Base-by-base conservation (phyloP, 2,888 invertebrate genomes). In the Xylocampa areola region DNA sequence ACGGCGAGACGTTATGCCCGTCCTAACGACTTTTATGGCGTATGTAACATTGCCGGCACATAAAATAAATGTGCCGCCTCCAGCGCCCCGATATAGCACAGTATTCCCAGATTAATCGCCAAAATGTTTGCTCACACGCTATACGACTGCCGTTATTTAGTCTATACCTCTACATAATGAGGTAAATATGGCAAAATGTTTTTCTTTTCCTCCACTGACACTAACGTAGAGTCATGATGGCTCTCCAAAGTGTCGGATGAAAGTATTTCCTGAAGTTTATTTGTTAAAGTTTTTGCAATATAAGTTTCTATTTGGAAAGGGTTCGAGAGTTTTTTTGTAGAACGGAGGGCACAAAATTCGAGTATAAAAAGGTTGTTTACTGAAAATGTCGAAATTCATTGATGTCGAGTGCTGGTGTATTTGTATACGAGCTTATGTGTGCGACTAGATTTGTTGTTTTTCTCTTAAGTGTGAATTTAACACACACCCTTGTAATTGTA, bases 1-100 rank as follows among this genome's bases (percentile, higher is more conserved):
- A 84, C 86, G 93, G 87, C 92, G 91, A 92, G 92, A 92, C 93
- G 91, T 91, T 89, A 92, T 88, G 92, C 89, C 84, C 87, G 90
- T 88, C 92, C 90, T 93, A 93, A 93, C 94, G 93, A 90, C 93
- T 92, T 94, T 94, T 93, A 93, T 92, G 87, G 93, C 91, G 91
- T 91, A 93, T 93, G 93, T 92, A 90, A 92, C 94, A 93, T 92
- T 92, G 91, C 91, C 89, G 90, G 90, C 84, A 90, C 92, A 91
- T 93, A 91, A 93, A 93, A 93, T 92, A 91, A 93, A 93, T 92
- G 93, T 92, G 92, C 90, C 89, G 90, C 89, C 88, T 88, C 88
- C 81, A 90, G 87, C 86, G 82, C 84, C 68, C 58, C 88, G 86
- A 88, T 88, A 89, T 88, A 88, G 85, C 87, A 85, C 87, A 79